A percentile compares a stretch with the other conserved stretches of the same genome.
Conservation (phyloP, 2,113 vertebrate species). For the Psittacara wagleri region DNA sequence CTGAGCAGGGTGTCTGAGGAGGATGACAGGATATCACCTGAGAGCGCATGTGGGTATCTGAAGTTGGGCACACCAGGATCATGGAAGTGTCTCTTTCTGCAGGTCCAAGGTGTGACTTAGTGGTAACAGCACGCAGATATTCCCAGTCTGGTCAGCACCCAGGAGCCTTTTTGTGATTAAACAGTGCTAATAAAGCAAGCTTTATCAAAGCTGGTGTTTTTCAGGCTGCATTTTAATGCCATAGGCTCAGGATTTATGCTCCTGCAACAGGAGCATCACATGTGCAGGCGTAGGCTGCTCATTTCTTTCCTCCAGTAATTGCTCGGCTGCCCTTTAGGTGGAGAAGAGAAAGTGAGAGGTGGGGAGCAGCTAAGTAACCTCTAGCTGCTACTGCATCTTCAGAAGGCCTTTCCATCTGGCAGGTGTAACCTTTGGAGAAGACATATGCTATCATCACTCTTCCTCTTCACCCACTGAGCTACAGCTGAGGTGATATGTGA, state of each 20-base stretch:
- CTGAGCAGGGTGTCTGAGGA: background rate
- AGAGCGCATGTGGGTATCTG: accelerated
- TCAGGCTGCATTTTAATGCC: slow-evolving; percentile 31
- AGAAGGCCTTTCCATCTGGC: slow-evolving; percentile 56
- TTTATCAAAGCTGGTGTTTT: slow-evolving; percentile 11
- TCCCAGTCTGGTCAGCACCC: background rate
- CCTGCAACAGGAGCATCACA: background rate
- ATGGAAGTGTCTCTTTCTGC: accelerated
- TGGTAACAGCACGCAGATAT: background rate
- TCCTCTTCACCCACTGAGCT: background rate
- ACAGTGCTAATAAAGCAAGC: background rate
- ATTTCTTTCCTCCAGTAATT: slow-evolving; percentile 44
- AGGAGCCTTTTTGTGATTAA: background rate
- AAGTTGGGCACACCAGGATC: background rate
- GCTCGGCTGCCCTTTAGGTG: slow-evolving; percentile 48
- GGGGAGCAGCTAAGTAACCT: slow-evolving; percentile 49
- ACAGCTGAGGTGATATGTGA: background rate
- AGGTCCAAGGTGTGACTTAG: background rate
- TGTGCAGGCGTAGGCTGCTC: background rate
- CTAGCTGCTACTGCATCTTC: slow-evolving; percentile 62
- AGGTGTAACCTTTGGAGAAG: slow-evolving; percentile 68
- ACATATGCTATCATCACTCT: slow-evolving; percentile 36
- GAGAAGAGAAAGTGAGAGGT: slow-evolving; percentile 30
- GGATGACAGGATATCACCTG: background rate
- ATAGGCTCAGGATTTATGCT: slow-evolving; percentile 11